Conservation (phyloP, 2,888 invertebrate genomes). For the Thera britannica region DNA sequence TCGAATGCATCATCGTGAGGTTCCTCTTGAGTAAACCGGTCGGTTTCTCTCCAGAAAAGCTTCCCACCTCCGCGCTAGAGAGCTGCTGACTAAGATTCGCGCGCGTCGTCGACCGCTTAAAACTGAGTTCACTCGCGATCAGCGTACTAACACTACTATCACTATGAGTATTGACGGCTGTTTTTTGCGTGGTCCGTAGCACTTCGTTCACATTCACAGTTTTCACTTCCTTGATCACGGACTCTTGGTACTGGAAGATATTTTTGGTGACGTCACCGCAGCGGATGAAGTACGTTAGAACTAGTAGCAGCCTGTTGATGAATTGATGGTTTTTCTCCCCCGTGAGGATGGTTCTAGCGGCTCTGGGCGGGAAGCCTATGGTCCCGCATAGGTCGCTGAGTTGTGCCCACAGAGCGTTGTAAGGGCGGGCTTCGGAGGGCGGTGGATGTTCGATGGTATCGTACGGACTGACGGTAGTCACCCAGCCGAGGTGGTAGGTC, state of each 20-base stretch:
- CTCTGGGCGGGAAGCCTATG: slow-evolving; percentile 90
- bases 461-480: slow-evolving; percentile 88
- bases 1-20: slow-evolving; percentile 63
- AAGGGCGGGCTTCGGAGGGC: slow-evolving; percentile 76
- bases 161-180: slow-evolving; percentile 62
- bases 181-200: slow-evolving; percentile 44
- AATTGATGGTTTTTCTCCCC: slow-evolving; percentile 87
- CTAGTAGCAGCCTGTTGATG: slow-evolving; percentile 89
- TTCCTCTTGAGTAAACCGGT: slow-evolving; percentile 60
- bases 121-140: slow-evolving; percentile 60
- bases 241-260: slow-evolving; percentile 64
- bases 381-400: slow-evolving; percentile 94
- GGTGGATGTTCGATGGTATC: slow-evolving; percentile 60
- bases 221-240: slow-evolving; percentile 67
- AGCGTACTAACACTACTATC: slow-evolving; percentile 68
- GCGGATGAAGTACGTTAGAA: slow-evolving; percentile 94
- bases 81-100: slow-evolving; percentile 69
- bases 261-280: slow-evolving; percentile 89
- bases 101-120: slow-evolving; percentile 69
- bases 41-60: slow-evolving; percentile 52
- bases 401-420: slow-evolving; percentile 96
- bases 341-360: slow-evolving; percentile 92
- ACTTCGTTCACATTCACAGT: slow-evolving; percentile 53
- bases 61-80: slow-evolving; percentile 64
- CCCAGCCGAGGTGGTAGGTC: slow-evolving; percentile 96